Evolutionary conservation across 2,888 invertebrate species (phyloP).

Genomic region (Polydrusus pterygomalis): DNA sequence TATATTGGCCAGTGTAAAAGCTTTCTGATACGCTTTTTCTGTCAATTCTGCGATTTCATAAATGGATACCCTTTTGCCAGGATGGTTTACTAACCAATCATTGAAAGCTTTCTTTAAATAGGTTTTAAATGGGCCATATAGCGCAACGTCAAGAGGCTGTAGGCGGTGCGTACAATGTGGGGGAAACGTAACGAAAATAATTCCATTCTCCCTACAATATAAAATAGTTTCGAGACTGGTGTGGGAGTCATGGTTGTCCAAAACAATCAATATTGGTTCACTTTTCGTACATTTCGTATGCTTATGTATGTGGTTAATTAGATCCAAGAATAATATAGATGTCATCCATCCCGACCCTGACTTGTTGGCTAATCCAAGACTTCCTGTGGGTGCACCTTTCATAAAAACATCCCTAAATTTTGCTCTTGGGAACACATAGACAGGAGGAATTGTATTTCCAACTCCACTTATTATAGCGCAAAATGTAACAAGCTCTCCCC

Average conservation of each 20-base stretch:
- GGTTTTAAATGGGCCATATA: constrained; percentile 27
- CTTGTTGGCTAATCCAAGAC: constrained; percentile 24
- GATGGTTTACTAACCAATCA: constrained; percentile 27
- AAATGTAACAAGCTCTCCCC: no score
- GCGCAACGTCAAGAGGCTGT: constrained; percentile 18
- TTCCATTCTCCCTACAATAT: constrained; percentile 29
- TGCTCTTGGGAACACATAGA: constrained; percentile 24
- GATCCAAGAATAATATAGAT: constrained; percentile 23
- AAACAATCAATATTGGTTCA: constrained; percentile 30
- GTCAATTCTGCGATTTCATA: constrained; percentile 30
- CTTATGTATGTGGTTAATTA: constrained; percentile 23
- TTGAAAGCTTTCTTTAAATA: constrained; percentile 8
- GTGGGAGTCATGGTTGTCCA: constrained; percentile 28
- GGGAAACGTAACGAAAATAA: constrained; percentile 5
- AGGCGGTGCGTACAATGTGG: constrained; percentile 19
- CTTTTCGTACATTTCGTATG: constrained; percentile 20
- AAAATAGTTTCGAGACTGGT: constrained; percentile 29
- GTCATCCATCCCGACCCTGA: constrained; percentile 21
- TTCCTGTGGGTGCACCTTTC: constrained; percentile 18
- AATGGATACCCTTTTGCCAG: constrained; percentile 26
- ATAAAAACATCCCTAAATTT: constrained; percentile 28
- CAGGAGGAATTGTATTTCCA: constrained; percentile 17
- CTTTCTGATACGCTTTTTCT: neutral
- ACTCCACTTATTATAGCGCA: no score
- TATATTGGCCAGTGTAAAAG: constrained; percentile 15